Evolutionary conservation across 2,888 invertebrate genomes (phyloP).

Genomic region (Schrankia costaestrigalis): DNA sequence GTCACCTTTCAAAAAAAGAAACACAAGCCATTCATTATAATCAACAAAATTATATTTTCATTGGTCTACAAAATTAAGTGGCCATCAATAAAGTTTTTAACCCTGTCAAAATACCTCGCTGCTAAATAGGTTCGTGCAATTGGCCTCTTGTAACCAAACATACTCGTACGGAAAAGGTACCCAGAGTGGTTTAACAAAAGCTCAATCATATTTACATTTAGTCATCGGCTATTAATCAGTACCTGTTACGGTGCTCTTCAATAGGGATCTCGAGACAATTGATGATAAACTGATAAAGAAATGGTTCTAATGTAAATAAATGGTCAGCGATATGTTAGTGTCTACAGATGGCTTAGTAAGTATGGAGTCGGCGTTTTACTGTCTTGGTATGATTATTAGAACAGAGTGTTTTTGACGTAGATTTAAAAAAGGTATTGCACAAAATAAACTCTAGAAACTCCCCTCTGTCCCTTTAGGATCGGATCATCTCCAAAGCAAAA

Average conservation of each 20-base stretch:
- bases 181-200: conserved; percentile 48
- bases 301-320: conserved; percentile 79
- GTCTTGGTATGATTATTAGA: no score
- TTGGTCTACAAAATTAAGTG: conserved; percentile 33
- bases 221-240: conserved; percentile 67
- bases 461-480: neutral
- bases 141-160: conserved; percentile 44
- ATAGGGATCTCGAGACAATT: conserved; percentile 65
- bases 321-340: conserved; percentile 72
- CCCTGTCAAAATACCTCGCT: conserved; percentile 39
- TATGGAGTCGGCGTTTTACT: conserved; percentile 41
- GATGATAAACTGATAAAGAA: conserved; percentile 77
- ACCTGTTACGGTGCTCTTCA: conserved; percentile 52
- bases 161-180: conserved; percentile 34
- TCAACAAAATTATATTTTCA: conserved; percentile 35
- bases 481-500: no score
- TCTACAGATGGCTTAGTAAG: conserved; percentile 36
- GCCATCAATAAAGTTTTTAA: conserved; percentile 37
- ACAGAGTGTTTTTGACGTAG: no score
- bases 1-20: conserved; percentile 18
- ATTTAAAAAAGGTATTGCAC: no score
- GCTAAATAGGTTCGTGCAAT: conserved; percentile 37
- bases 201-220: conserved; percentile 72
- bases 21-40: conserved; percentile 29
- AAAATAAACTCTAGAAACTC: no score